Base-by-base conservation (phyloP, 35 echinoderm and acorn worm species). In the Chiridota heheva region DNA sequence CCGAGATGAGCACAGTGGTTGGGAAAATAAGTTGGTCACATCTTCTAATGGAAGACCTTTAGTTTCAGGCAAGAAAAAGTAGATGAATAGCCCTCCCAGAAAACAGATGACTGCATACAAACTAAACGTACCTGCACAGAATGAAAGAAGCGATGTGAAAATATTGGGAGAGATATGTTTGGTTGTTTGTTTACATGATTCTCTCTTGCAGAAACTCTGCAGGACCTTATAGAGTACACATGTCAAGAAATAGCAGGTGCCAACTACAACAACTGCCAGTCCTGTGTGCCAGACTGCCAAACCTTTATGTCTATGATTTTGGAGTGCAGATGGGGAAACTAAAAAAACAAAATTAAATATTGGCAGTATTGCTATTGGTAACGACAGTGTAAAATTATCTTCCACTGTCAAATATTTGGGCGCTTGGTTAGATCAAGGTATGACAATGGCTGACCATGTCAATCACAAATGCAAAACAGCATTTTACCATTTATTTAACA, bases 21-120 rank as follows among this genome's bases (percentile, higher is more conserved):
- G 37, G 6, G 41, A 59, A 71, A 98, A 98, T 16, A 98, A 49
- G 0, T 85, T 33, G 16, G 74, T 78, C 6, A 98, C 86, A 26
- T 98, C 85, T 64, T 98, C 95, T 0, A 98, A 69, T 2, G 45
- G 72, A 43, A 63, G 84, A 24, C 85, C 95, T 77, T 98, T 98
- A n/a, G 95, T 98, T 60, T 98, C 95, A 0, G 95, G 95, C 1
- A 98, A 68, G 17, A 84, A 77, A 18, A 82, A 43, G 58, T 61
- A 85, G 2, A 98, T 80, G 55, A 98, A 91, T 18, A 91, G 25
- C 7, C 91, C 40, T 3, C 95, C 95, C 3, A 79, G 27, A 12
- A 88, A 28, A 31, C 77, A 83, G 37, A 98, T 91, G 40, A 90
- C 74, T 56, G 85, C 62, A 42, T 98, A 98, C 33, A 98, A 60